Evolutionary conservation across 2,113 vertebrate genomes (phyloP), one percentile per base, ranked within the genome.

Genomic region (Mus pahari): DNA sequence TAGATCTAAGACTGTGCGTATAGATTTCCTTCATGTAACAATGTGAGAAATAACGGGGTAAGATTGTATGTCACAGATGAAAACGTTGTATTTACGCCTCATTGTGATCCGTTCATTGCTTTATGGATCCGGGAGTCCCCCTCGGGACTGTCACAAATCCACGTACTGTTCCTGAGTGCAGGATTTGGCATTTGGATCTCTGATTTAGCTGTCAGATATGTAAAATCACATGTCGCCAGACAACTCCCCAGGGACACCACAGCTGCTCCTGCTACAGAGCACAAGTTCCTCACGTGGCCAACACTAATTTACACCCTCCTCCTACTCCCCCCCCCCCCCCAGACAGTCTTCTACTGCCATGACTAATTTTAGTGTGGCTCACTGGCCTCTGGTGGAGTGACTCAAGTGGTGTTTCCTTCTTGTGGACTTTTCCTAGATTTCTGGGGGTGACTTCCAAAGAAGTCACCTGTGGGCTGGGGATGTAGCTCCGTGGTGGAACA

Each of bases 161-260:
- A 98, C 95, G 92, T 82, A 98, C 97, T 94, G 97, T 98, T 98
- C 97, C 97, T 95, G 97, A 98, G 97, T 82, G 97, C 92, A 84
- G 92, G 97, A 93, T 98, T 98, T 98, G 97, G 98, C 98, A 98
- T 96, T 98, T 50, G 97, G 98, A 97, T 97, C 98, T 98, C 98
- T 98, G 97, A 97, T 97, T 98, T 98, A 98, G 98, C 97, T 98
- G 98, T 98, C 98, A 98, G 98, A 98, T 98, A 98, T 97, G 98
- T 97, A 98, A 98, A 98, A 98, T 97, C 97, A 89, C 84, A 96
- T 13, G 88, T 97, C 98, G 98, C 98, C 98, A 98, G 98, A 97
- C 97, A 98, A 96, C 62, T 98, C 98, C 97, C 98, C 4, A 0
- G 11, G 92, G 98, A 98, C 86, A 62, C 94, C 98, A 98, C 98